A percentile compares a stretch with the other conserved stretches of the same genome.
Conservation (phyloP, 2,888 invertebrate species). For the Byasa hedistus region DNA sequence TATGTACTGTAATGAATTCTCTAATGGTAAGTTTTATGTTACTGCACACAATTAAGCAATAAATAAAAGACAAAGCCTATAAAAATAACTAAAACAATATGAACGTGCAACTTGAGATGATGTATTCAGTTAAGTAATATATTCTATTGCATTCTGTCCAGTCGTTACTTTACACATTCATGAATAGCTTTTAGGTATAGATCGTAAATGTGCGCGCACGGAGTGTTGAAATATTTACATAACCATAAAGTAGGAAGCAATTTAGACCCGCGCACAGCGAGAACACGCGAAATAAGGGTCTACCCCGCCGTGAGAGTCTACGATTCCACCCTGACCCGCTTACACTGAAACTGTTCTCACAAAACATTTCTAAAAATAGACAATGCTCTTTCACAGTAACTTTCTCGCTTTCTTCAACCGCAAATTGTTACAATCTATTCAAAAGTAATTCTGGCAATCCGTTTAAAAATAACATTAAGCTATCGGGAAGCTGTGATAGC, state of each 20-base stretch:
- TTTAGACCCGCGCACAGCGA: not conserved
- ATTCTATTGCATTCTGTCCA: not conserved
- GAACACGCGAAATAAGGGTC: not conserved
- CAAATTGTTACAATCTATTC: not conserved
- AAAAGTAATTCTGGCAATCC: not conserved
- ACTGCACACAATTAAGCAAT: too few relatives aligned
- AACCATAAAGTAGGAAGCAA: slow-evolving; percentile 14
- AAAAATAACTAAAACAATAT: too few relatives aligned
- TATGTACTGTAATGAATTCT: too few relatives aligned
- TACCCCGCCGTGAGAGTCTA: slow-evolving; percentile 4
- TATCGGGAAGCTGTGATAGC: not conserved
- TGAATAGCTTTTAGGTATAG: not conserved
- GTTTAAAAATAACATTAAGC: not conserved
- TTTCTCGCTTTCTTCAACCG: slow-evolving; percentile 17
- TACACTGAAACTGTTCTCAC: slow-evolving; percentile 16
- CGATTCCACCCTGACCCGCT: slow-evolving; percentile 23
- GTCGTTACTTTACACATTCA: not conserved
- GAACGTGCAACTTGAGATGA: too few relatives aligned
- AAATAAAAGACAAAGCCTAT: too few relatives aligned
- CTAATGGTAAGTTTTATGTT: too few relatives aligned
- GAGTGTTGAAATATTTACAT: slow-evolving; percentile 4
- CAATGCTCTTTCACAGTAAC: slow-evolving; percentile 6
- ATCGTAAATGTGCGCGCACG: not conserved
- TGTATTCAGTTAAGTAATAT: not conserved
- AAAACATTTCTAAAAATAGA: slow-evolving; percentile 20